Evolutionary conservation across 1,140 invertebrate species (phyloP).

Genomic region (Stenopsyche tienmushanensis): DNA sequence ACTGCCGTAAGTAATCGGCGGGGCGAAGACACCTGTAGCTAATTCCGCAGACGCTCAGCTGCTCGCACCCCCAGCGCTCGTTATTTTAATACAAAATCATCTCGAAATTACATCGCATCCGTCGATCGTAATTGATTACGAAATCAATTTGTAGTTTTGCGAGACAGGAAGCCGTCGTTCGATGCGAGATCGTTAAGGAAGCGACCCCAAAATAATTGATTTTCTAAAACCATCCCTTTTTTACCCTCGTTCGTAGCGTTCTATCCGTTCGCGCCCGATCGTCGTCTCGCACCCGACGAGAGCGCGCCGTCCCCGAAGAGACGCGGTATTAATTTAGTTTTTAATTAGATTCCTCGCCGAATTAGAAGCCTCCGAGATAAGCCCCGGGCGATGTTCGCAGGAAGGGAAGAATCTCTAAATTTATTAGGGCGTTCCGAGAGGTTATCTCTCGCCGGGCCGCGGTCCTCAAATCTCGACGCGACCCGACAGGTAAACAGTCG

Average conservation of each 20-base stretch:
- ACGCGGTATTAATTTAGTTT: too few species aligned
- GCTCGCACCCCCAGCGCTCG: background rate
- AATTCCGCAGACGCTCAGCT: constrained; percentile 9
- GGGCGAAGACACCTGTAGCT: constrained; percentile 34
- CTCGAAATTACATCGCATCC: background rate
- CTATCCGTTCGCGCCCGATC: too few species aligned
- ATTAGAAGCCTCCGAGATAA: background rate
- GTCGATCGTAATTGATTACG: too few species aligned
- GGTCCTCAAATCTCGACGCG: constrained; percentile 23
- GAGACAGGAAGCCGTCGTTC: too few species aligned
- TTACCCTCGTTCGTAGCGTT: too few species aligned
- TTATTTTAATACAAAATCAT: background rate
- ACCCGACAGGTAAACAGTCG: constrained; percentile 15
- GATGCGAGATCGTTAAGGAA: background rate
- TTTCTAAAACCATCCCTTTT: too few species aligned
- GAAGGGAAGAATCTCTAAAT: constrained; percentile 4
- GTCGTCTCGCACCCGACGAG: too few species aligned
- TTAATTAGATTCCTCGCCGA: too few species aligned
- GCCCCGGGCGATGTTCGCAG: background rate
- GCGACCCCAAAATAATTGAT: background rate
- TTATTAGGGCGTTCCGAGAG: constrained; percentile 12
- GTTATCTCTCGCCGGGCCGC: constrained; percentile 16
- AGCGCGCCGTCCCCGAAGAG: too few species aligned
- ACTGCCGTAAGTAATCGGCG: constrained; percentile 31
- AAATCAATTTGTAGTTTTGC: too few species aligned